These are phyloP conservation scores for Chaetura pelagica DNA, from an alignment of 2,113 vertebrate genomes.

Conservation along the genomic window DNA sequence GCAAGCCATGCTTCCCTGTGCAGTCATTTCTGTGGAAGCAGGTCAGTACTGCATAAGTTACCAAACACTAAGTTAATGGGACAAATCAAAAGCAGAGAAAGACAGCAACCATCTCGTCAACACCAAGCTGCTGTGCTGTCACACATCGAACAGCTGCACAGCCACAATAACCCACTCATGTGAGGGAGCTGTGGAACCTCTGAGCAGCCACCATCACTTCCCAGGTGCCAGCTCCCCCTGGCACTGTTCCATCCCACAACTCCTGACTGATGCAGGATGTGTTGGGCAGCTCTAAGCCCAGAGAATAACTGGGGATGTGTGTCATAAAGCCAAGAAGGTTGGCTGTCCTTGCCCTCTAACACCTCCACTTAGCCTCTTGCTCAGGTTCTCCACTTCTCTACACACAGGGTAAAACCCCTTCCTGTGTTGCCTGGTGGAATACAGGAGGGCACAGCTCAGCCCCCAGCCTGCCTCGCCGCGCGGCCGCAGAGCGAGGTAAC, in stretches of 20 bases:
- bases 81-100: not conserved
- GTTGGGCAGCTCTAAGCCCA: accelerated
- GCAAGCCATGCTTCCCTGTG: not conserved
- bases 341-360: not conserved
- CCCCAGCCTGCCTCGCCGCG: not conserved
- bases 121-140: not conserved
- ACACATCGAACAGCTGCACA: not conserved
- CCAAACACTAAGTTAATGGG: not conserved
- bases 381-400: not conserved
- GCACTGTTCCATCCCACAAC: too few species aligned
- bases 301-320: not conserved
- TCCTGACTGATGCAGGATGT: accelerated
- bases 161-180: not conserved
- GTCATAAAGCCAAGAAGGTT: not conserved
- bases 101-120: not conserved
- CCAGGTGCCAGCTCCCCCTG: not conserved
- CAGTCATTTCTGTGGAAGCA: not conserved
- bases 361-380: not conserved
- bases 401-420: not conserved
- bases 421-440: not conserved
- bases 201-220: not conserved
- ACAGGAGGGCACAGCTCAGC: not conserved
- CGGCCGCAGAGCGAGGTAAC: not conserved
- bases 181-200: accelerated
- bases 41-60: not conserved